Percentiles rank a stretch among this genome's conserved stretches.
Evolutionary conservation across 2,797 vertebrate species (phyloP).

Genomic region (Enteromius anoplus): DNA sequence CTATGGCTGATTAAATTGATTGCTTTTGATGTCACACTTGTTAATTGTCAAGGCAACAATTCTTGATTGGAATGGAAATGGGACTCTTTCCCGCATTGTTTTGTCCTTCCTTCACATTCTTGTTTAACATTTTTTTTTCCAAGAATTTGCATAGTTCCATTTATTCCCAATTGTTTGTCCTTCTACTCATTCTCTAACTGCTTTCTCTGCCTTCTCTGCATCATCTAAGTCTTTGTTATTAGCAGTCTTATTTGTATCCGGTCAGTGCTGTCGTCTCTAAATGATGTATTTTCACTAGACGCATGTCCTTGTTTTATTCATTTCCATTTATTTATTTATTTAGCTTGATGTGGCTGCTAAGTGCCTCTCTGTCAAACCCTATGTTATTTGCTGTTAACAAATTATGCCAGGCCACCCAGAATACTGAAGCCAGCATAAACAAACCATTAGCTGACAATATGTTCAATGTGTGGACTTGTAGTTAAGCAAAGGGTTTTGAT

Average conservation of each 20-base stretch:
- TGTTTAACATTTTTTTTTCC: neutral
- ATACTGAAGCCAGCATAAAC: slow-evolving; percentile 62
- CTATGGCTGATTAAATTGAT: slow-evolving; percentile 55
- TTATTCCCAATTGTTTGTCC: neutral
- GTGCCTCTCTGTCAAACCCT: slow-evolving; percentile 59
- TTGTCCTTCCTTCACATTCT: neutral
- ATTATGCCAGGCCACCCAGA: slow-evolving; percentile 57
- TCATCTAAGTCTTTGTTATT: slow-evolving; percentile 31
- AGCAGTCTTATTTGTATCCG: slow-evolving; percentile 22
- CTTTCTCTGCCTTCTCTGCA: neutral
- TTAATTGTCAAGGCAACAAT: slow-evolving; percentile 50
- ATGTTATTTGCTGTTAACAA: slow-evolving; percentile 56
- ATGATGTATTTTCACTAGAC: slow-evolving; percentile 42
- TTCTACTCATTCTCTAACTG: neutral
- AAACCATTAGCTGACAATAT: slow-evolving; percentile 58
- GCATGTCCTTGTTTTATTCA: slow-evolving; percentile 48
- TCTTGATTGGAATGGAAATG: slow-evolving; percentile 44
- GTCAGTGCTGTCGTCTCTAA: slow-evolving; percentile 26
- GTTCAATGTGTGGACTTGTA: slow-evolving; percentile 31
- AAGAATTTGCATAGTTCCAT: slow-evolving; percentile 1
- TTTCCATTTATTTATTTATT: slow-evolving; percentile 57
- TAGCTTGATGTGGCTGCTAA: slow-evolving; percentile 55
- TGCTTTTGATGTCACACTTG: slow-evolving; percentile 52
- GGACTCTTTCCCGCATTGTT: slow-evolving; percentile 4
- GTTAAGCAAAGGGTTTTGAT: slow-evolving; percentile 51